phyloP scores from a whole-genome alignment of 2,888 invertebrate genomes.

The Gortyna flavago region DNA sequence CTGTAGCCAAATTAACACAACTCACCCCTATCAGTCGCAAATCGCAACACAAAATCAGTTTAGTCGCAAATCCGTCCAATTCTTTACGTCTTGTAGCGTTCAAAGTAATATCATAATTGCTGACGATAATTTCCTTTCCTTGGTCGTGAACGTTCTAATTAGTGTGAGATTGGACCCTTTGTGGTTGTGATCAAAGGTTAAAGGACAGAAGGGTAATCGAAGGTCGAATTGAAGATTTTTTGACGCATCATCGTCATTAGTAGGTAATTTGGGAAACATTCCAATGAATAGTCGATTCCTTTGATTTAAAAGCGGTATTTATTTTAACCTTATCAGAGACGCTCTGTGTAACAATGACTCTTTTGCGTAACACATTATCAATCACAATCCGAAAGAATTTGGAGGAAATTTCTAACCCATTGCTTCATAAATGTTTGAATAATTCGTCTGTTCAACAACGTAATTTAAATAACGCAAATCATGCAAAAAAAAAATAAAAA shows the following conservation, averaged over 20 bases:
- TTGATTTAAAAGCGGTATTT: not conserved
- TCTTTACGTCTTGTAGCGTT: constrained; percentile 18
- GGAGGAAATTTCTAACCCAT: not conserved
- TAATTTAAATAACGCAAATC: not conserved
- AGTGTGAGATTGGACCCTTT: constrained; percentile 33
- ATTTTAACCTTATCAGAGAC: not conserved
- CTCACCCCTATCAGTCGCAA: not conserved
- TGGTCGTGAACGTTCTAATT: constrained; percentile 38
- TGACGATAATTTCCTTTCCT: constrained; percentile 41
- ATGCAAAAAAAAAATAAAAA: no score
- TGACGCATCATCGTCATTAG: not conserved
- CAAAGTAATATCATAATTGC: constrained; percentile 51
- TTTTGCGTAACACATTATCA: not conserved
- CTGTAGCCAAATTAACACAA: not conserved
- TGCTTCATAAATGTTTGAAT: not conserved
- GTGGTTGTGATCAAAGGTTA: constrained; percentile 35
- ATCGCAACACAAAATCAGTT: not conserved
- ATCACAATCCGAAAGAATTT: not conserved
- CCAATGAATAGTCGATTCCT: not conserved
- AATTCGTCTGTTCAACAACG: not conserved
- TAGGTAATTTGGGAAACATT: not conserved
- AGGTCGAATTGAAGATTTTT: not conserved
- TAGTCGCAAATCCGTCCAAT: constrained; percentile 3
- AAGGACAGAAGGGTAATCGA: constrained; percentile 3
- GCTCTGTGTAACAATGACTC: not conserved